phyloP scores from a whole-genome alignment of 2,113 vertebrate genomes.

The Myotis brandtii region DNA sequence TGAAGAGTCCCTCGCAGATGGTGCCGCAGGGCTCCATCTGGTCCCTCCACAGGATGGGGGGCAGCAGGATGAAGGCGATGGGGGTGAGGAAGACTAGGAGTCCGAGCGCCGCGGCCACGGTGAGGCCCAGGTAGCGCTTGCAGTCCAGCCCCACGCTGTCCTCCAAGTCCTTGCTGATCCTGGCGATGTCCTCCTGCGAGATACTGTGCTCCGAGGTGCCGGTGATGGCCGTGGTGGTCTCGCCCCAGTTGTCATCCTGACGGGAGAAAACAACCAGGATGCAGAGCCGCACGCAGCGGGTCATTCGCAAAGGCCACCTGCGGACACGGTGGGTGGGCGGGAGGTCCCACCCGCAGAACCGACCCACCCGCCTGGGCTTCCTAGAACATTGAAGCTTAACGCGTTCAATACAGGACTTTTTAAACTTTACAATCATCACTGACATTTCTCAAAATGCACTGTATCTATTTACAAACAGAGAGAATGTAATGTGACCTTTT shows the following conservation, averaged over 20 bases:
- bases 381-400: not conserved
- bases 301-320: not conserved
- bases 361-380: accelerated
- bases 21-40: slow-evolving; percentile 93
- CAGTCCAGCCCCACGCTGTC: slow-evolving; percentile 91
- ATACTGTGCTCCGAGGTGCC: slow-evolving; percentile 98
- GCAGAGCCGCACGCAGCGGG: too few species aligned
- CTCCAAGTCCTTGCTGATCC: slow-evolving; percentile 94
- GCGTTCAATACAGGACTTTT: not conserved
- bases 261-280: not conserved
- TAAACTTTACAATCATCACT: not conserved
- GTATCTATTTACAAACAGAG: not conserved
- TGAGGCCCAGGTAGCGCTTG: slow-evolving; percentile 91
- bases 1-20: slow-evolving; percentile 96
- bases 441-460: not conserved
- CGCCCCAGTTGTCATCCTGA: slow-evolving; percentile 99
- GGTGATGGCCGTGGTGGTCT: slow-evolving; percentile 97
- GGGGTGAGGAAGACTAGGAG: slow-evolving; percentile 94
- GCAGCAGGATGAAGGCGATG: slow-evolving; percentile 94
- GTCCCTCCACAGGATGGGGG: slow-evolving; percentile 93
- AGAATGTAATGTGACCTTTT: not conserved
- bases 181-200: slow-evolving; percentile 97
- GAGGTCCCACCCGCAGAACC: not conserved
- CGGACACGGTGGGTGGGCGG: accelerated
- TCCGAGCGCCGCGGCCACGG: slow-evolving; percentile 88